phyloP scores from a whole-genome alignment of 23 tunicate species.

The Diplosoma virens region DNA sequence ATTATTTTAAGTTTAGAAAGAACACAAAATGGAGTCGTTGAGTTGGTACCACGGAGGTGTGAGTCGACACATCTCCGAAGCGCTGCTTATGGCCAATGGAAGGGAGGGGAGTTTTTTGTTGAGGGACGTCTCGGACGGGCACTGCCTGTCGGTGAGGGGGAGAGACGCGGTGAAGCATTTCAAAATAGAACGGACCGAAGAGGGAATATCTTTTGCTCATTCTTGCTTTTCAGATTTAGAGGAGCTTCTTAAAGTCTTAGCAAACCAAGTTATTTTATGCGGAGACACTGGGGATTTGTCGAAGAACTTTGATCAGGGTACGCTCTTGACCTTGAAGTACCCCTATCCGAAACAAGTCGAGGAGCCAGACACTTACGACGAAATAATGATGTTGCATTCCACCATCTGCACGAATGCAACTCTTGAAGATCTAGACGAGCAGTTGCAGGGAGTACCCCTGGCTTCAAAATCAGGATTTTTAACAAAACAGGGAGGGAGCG shows the following conservation, averaged over 20 bases:
- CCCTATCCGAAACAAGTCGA: constrained; percentile 55
- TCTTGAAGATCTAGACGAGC: constrained; percentile 29
- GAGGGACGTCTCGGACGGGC: constrained; percentile 29
- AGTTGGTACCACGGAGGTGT: constrained; percentile 74
- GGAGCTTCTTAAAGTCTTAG: constrained; percentile 59
- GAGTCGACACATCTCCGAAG: constrained; percentile 70
- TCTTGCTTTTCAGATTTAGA: constrained; percentile 46
- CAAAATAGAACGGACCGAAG: constrained; percentile 49
- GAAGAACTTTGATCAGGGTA: constrained; percentile 71
- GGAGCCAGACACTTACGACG: constrained; percentile 61
- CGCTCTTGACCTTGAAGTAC: constrained; percentile 47
- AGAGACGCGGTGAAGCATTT: constrained; percentile 82
- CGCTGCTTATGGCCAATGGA: constrained; percentile 72
- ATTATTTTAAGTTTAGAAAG: background rate
- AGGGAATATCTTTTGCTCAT: constrained; percentile 54
- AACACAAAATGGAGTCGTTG: constrained; percentile 22
- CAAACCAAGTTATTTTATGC: constrained; percentile 84
- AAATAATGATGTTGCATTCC: constrained; percentile 73
- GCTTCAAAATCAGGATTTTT: constrained; percentile 83
- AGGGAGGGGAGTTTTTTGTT: constrained; percentile 73
- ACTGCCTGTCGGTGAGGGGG: constrained; percentile 68
- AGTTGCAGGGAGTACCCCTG: constrained; percentile 49
- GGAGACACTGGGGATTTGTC: constrained; percentile 61
- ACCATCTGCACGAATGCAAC: constrained; percentile 57
- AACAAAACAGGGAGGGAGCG: constrained; percentile 69